Evolutionary conservation across 2,113 vertebrate species (phyloP).

Genomic region (Varanus salvator): DNA sequence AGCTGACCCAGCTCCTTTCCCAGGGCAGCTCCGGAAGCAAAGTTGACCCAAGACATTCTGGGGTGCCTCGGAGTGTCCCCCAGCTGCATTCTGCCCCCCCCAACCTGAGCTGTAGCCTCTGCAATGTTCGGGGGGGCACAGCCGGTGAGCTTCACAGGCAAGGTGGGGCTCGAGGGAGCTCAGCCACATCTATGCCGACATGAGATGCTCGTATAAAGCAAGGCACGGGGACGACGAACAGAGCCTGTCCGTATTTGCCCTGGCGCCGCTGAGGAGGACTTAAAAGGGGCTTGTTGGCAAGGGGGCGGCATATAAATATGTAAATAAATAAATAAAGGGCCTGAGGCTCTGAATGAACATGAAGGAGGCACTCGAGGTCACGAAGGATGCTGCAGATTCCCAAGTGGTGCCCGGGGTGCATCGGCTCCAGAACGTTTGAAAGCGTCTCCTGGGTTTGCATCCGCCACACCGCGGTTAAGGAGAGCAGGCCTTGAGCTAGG

Average conservation of each 20-base stretch:
- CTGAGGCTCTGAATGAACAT: slow-evolving; percentile 30
- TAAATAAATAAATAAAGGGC: no score
- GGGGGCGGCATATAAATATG: no score
- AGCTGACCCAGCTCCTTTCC: not conserved
- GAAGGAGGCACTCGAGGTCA: not conserved
- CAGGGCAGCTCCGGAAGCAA: not conserved
- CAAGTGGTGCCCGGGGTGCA: not conserved
- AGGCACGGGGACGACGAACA: slow-evolving; percentile 25
- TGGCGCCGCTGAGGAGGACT: slow-evolving; percentile 9
- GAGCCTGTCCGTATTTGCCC: slow-evolving; percentile 36
- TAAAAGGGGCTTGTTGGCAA: no score
- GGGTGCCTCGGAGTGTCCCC: no score
- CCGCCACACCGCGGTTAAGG: not conserved
- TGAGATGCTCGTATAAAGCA: not conserved
- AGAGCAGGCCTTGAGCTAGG: not conserved
- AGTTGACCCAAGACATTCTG: no score
- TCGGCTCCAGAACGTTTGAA: not conserved
- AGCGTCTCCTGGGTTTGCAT: not conserved
- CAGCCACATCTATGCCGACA: not conserved
- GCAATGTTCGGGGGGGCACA: not conserved
- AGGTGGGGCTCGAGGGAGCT: no score
- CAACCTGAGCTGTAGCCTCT: not conserved
- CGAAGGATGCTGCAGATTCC: not conserved
- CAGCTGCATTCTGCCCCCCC: not conserved
- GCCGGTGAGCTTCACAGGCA: not conserved